Evolutionary conservation across 2,797 vertebrate genomes (phyloP).

Genomic region (Fratercula arctica): DNA sequence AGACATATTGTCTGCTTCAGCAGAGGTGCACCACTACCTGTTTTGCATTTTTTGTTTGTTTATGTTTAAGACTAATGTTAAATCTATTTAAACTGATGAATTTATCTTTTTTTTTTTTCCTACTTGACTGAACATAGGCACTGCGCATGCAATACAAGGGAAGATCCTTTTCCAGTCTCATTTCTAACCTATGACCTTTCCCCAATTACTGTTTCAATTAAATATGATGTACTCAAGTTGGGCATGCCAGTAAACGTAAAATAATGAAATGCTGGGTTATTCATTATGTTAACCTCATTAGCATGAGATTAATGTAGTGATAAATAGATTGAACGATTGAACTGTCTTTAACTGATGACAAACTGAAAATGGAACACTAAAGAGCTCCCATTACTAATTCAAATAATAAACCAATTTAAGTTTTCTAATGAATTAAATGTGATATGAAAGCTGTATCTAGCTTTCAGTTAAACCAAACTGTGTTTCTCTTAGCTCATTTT

Average conservation of each 20-base stretch:
- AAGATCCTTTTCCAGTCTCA: not conserved
- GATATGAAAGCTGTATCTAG: not conserved
- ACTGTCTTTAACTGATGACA: conserved; percentile 39
- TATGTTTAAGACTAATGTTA: not conserved
- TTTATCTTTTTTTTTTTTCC: not conserved
- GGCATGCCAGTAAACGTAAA: conserved; percentile 43
- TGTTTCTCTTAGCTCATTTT: not conserved
- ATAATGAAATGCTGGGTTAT: conserved; percentile 55
- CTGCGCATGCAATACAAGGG: not conserved
- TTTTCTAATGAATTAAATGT: not conserved
- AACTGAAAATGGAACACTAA: conserved; percentile 24
- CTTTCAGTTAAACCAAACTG: not conserved
- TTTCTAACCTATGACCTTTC: conserved; percentile 10
- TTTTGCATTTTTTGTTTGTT: not conserved
- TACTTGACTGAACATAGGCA: not conserved
- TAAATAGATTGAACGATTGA: conserved; percentile 52
- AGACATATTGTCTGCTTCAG: not conserved
- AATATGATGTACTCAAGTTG: conserved; percentile 32
- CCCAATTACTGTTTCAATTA: conserved; percentile 50
- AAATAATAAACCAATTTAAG: not conserved
- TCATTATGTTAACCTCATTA: conserved; percentile 62
- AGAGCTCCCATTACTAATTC: conserved; percentile 5
- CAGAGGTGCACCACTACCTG: not conserved
- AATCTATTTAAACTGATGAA: not conserved
- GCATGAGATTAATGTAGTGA: conserved; percentile 45